These are phyloP conservation scores for Cephalopachus bancanus DNA, from an alignment of 2,797 vertebrate species.

Conservation along the genomic window DNA sequence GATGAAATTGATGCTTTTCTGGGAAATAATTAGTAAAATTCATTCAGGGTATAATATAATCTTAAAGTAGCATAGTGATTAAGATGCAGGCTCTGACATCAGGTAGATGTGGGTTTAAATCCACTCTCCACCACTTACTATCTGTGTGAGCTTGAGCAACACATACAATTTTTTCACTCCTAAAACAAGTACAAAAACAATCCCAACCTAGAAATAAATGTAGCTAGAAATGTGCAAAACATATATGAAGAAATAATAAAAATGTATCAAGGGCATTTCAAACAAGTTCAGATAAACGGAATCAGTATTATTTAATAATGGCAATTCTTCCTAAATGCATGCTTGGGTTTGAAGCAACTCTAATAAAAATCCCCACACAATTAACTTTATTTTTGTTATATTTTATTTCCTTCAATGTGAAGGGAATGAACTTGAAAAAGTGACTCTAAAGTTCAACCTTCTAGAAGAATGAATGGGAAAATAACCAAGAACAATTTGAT, in stretches of 20 bases:
- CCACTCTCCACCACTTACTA: neutral
- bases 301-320: constrained; percentile 9
- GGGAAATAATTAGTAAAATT: constrained; percentile 20
- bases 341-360: neutral
- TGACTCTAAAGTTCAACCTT: neutral
- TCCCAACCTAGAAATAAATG: neutral
- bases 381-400: constrained; percentile 8
- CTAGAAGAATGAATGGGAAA: neutral
- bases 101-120: neutral
- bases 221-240: neutral
- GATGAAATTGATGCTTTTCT: neutral
- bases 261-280: neutral
- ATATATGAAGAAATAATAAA: neutral
- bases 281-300: neutral
- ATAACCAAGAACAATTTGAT: neutral
- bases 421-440: constrained; percentile 2
- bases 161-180: neutral
- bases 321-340: constrained; percentile 15
- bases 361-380: neutral
- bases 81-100: neutral
- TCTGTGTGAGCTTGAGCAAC: neutral
- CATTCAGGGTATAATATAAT: neutral
- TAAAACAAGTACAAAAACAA: neutral
- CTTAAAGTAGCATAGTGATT: neutral
- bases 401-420: constrained; percentile 3